A percentile compares a stretch with the other conserved stretches of the same genome.
Conservation (phyloP, 2,113 vertebrate species). For the Physeter macrocephalus region DNA sequence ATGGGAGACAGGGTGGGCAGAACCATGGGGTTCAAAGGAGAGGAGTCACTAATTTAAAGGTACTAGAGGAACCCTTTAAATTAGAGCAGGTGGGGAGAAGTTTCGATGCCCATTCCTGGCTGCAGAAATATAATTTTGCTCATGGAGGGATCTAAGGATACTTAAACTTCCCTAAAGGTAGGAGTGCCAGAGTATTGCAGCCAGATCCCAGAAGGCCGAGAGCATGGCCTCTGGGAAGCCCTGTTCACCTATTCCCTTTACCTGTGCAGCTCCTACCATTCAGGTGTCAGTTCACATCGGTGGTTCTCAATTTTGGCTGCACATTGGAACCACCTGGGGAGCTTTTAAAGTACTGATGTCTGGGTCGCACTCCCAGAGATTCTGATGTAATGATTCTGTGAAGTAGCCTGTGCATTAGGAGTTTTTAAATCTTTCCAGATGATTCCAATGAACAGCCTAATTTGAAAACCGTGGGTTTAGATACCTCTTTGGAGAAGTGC, state of each 20-base stretch:
- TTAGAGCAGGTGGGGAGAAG: neutral
- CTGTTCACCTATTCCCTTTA: neutral
- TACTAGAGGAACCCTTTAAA: neutral
- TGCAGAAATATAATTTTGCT: neutral
- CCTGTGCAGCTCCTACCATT: neutral
- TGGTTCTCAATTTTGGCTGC: neutral
- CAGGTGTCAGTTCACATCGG: neutral
- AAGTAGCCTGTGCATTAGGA: neutral
- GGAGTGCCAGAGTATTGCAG: neutral
- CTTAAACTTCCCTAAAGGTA: neutral
- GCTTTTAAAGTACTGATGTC: neutral
- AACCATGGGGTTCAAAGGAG: neutral
- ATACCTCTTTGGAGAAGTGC: neutral
- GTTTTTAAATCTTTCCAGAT: neutral
- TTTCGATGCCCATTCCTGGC: neutral
- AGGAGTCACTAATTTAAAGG: neutral
- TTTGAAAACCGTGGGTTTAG: neutral
- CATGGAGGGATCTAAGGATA: neutral
- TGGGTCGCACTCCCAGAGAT: neutral
- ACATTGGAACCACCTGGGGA: neutral
- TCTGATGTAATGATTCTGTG: neutral
- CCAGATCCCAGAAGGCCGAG: neutral
- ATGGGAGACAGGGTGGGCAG: neutral
- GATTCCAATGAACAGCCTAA: neutral
- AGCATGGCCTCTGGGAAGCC: too few relatives aligned